Base-by-base conservation (phyloP, 2,888 invertebrate species). In the Tipula helvola region DNA sequence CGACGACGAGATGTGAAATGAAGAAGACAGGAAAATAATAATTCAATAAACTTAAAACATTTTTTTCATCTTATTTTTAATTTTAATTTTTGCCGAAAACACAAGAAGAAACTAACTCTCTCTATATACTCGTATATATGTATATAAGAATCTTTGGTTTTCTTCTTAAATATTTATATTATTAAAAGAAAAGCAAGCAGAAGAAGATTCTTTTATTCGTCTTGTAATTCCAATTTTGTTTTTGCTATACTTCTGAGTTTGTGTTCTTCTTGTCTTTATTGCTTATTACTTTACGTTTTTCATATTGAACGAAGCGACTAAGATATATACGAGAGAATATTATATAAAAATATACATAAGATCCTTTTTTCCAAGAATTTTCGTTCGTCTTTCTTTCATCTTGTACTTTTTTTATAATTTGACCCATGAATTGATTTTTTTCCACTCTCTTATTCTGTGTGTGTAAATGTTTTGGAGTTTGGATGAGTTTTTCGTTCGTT, bases 1-100 rank as follows among this genome's bases (percentile, higher is more conserved):
- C n/a, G 52, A 16, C n/a, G 18, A 52, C 71, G 71, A 71, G 71
- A 71, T 71, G 71, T 71, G 71, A 71, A 71, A 71, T 71, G 71
- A 71, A 71, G 71, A 71, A 71, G 71, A 71, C 71, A 71, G 71
- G 71, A 71, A 71, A 71, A 71, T 71, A 71, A 71, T 71, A 71
- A 71, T 71, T 71, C 71, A 71, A 71, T 71, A 71, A 71, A 28
- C 71, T 71, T 71, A 71, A 71, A 71, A 71, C 18, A 71, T 71
- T 71, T 71, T 71, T 71, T 71, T 71, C 71, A 10, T 71, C 28
- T 71, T 71, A 71, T 71, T 71, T 71, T 71, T 71, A 71, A 71
- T 71, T 71, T 71, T 71, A 71, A 71, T 71, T 71, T 71, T 71
- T 71, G 71, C 71, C 71, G 71, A 71, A 71, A 71, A 71, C 71